Base-by-base conservation (phyloP, 2,888 invertebrate genomes). In the Iselma pallidipennis region DNA sequence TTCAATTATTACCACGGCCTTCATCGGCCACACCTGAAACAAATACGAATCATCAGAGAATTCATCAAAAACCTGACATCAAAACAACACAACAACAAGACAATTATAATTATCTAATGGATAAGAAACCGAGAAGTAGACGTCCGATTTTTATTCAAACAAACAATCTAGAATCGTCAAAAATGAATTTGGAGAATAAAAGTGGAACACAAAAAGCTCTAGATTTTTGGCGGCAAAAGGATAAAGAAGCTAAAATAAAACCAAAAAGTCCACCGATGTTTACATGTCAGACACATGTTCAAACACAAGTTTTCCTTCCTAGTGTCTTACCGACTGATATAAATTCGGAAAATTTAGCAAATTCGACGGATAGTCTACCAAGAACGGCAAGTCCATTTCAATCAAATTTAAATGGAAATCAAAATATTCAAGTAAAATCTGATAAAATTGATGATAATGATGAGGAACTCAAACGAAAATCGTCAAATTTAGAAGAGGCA, bases 401-500 rank as follows among this genome's bases (percentile, higher is more conserved):
- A 19, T 16, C 3, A 19, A 48, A n/a, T 19, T 16, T 28, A n/a
- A 50, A 50, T 9, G 19, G 4, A 10, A 21, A 31, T 57, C 59
- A 62, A 60, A 54, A 16, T 10, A 28, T 7, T 53, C 49, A 37
- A 21, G 25, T 19, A 3, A 26, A 48, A 29, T 37, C 7, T 26
- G 25, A 6, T 10, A 21, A 45, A 7, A 54, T 55, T 33, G 70
- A 53, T 48, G 53, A 49, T 4, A 52, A 55, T 42, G 59, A 61
- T 26, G 57, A 55, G 51, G 73, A 74, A 63, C 72, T 65, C 4
- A 73, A 85, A 71, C 82, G 87, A 70, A 91, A 90, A 79, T 91
- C 91, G 2, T 88, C 89, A 14, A 94, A 94, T 79, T 84, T 94
- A 37, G 94, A 94, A 76, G 94, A 95, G 76, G 95, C 95, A 55